These are phyloP conservation scores for Gasterosteus nipponicus DNA, from an alignment of 2,113 vertebrate genomes.

Conservation along the genomic window DNA sequence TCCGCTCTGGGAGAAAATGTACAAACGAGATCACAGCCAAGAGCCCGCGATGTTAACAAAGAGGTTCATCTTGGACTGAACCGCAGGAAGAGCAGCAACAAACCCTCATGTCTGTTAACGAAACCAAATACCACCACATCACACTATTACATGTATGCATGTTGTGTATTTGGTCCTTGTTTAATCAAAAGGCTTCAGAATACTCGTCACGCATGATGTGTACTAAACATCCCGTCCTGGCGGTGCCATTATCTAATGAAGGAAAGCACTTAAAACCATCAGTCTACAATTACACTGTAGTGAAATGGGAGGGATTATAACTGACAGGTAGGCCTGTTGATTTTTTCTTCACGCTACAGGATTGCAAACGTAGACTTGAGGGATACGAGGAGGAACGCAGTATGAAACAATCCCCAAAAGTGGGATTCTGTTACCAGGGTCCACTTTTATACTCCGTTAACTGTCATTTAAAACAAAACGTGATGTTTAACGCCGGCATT, in stretches of 20 bases:
- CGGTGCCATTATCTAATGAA: slow-evolving; percentile 70
- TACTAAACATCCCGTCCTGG: slow-evolving; percentile 30
- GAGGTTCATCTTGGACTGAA: neutral
- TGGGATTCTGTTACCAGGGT: neutral
- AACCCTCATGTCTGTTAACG: neutral
- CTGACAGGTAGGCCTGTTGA: neutral
- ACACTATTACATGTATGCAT: neutral
- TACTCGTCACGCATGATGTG: slow-evolving; percentile 37
- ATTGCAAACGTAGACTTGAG: neutral
- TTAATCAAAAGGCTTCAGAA: slow-evolving; percentile 17
- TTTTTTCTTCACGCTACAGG: neutral
- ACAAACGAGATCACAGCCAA: neutral
- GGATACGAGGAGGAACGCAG: neutral
- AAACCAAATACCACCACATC: neutral
- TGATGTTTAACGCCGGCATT: neutral
- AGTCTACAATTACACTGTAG: slow-evolving; percentile 30
- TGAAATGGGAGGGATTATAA: slow-evolving; percentile 51
- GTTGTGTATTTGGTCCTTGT: neutral
- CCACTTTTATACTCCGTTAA: neutral
- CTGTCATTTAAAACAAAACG: neutral
- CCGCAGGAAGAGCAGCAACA: neutral
- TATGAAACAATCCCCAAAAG: neutral
- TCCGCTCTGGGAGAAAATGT: neutral
- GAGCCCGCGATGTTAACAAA: neutral
- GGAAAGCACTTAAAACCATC: slow-evolving; percentile 41